Percentiles rank a stretch among this genome's conserved stretches.
These are phyloP conservation scores for Calephelis nemesis DNA, from an alignment of 1,140 invertebrate species.

Conservation along the genomic window DNA sequence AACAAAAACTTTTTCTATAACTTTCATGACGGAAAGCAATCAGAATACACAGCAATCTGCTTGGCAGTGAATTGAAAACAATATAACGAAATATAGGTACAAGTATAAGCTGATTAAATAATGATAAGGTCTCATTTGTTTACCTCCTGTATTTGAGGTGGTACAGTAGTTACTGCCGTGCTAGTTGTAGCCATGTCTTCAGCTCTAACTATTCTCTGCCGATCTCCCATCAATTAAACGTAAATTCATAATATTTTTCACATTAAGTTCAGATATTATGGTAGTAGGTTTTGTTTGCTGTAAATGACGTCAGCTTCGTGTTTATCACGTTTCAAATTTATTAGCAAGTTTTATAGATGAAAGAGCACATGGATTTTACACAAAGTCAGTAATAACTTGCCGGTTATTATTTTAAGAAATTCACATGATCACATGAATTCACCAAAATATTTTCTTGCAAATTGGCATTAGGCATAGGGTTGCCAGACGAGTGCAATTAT, in stretches of 20 bases:
- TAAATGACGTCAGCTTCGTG: constrained; percentile 1
- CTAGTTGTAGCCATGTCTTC: constrained; percentile 72
- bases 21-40: constrained; percentile 14
- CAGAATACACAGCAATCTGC: constrained; percentile 18
- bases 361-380: too few species aligned
- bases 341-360: too few species aligned
- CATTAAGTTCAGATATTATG: constrained; percentile 41
- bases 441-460: too few species aligned
- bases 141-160: constrained; percentile 64
- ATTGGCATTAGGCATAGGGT: too few species aligned
- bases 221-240: constrained; percentile 60
- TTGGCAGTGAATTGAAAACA: constrained; percentile 16
- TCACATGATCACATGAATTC: not conserved
- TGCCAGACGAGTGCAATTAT: too few species aligned
- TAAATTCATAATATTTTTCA: constrained; percentile 39
- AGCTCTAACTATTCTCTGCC: constrained; percentile 35
- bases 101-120: constrained; percentile 51
- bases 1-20: not conserved
- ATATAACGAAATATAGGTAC: constrained; percentile 27
- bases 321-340: too few species aligned
- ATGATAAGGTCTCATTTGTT: constrained; percentile 50
- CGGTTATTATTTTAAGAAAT: not conserved
- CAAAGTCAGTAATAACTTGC: too few species aligned
- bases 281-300: not conserved
- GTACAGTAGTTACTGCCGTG: constrained; percentile 60